These are phyloP conservation scores for Silurus lanzhouensis DNA, from an alignment of 2,797 vertebrate genomes.

Conservation along the genomic window DNA sequence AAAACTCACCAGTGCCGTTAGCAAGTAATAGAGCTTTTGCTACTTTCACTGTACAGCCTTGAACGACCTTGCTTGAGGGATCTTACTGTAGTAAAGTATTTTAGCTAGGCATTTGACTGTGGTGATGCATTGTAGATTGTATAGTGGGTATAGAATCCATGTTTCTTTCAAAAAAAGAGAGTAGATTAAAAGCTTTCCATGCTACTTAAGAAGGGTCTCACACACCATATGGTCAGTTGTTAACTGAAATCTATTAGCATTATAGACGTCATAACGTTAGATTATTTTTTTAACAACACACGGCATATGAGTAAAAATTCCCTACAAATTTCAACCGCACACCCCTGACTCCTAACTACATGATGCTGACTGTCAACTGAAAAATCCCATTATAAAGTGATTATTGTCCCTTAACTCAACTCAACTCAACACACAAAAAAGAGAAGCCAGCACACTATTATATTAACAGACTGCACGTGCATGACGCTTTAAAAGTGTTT, in stretches of 20 bases:
- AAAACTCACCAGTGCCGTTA: neutral
- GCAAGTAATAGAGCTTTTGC: neutral
- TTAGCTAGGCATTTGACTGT: neutral
- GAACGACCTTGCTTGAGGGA: neutral
- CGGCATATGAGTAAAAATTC: neutral
- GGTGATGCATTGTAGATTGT: neutral
- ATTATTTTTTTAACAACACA: neutral
- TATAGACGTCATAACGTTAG: neutral
- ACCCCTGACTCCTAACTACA: neutral
- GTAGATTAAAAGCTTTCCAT: neutral
- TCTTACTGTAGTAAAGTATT: neutral
- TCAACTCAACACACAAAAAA: neutral
- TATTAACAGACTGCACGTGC: neutral
- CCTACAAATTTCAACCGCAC: neutral
- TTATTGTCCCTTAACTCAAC: neutral
- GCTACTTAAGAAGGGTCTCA: neutral
- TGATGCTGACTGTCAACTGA: neutral
- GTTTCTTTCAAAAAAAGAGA: neutral
- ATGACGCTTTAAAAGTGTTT: neutral
- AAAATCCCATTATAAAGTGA: neutral
- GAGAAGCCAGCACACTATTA: neutral
- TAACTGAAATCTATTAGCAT: neutral
- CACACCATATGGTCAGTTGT: neutral
- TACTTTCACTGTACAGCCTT: neutral
- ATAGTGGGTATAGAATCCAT: neutral